A percentile compares a stretch with the other conserved stretches of the same genome.
Conservation (phyloP, 2,113 vertebrate species). For the Otolemur garnettii region DNA sequence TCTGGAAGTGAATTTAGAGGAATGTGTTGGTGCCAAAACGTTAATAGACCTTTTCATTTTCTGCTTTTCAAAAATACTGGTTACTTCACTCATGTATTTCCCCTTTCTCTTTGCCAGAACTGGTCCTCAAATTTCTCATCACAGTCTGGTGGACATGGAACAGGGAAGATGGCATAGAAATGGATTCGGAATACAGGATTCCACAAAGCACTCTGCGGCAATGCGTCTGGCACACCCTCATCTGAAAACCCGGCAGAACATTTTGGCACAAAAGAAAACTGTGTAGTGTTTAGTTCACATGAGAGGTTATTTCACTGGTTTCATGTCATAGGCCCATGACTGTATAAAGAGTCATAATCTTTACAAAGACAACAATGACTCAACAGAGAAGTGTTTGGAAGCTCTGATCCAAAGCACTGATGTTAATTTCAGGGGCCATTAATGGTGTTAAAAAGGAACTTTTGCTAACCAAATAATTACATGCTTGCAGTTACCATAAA, state of each 20-base stretch:
- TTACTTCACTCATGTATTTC: not conserved
- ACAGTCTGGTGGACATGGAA: not conserved
- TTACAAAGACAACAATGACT: slow-evolving; percentile 65
- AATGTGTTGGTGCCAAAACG: not conserved
- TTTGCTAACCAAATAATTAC: not conserved
- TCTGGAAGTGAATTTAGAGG: not conserved
- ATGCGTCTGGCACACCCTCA: not conserved
- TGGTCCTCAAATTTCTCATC: not conserved
- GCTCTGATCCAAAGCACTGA: not conserved
- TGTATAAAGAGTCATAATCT: slow-evolving; percentile 42
- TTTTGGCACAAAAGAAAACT: slow-evolving; percentile 49
- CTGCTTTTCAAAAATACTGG: not conserved
- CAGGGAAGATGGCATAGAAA: not conserved
- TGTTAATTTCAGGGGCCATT: not conserved
- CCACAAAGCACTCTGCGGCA: not conserved
- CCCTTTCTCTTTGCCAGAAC: not conserved
- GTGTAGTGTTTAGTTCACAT: slow-evolving; percentile 51
- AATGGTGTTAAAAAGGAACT: not conserved
- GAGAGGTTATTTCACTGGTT: slow-evolving; percentile 32
- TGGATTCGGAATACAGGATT: not conserved
- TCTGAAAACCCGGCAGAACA: slow-evolving; percentile 54
- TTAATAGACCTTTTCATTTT: not conserved
- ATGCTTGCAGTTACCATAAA: not conserved
- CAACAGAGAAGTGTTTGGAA: not conserved
- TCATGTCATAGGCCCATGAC: slow-evolving; percentile 45